Percentiles rank a stretch among this genome's conserved stretches.
These are phyloP conservation scores for Heteropelma amictum DNA, from an alignment of 2,888 invertebrate species.

Conservation along the genomic window DNA sequence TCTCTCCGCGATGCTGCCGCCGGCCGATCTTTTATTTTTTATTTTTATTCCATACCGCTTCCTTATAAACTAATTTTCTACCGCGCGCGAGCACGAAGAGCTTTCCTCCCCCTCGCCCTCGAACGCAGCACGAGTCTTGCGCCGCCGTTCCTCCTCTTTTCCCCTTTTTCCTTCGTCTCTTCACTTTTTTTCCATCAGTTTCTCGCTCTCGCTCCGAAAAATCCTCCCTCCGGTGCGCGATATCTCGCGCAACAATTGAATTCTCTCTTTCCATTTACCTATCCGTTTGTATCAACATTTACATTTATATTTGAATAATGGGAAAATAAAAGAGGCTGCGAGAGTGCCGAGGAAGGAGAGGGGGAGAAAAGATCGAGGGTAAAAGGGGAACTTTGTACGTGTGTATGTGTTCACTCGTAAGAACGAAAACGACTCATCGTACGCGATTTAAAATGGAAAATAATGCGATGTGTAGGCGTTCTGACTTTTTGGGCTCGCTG, in stretches of 20 bases:
- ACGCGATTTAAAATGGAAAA: neutral
- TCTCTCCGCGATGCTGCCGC: conserved; percentile 18
- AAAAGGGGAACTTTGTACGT: neutral
- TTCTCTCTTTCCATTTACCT: conserved; percentile 78
- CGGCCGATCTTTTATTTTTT: conserved; percentile 58
- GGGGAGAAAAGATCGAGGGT: conserved; percentile 5
- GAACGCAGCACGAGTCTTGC: conserved; percentile 34
- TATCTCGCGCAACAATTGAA: conserved; percentile 75
- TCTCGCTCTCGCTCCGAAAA: conserved; percentile 27
- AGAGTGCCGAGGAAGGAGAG: conserved; percentile 30
- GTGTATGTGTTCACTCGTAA: neutral
- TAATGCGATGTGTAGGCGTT: neutral
- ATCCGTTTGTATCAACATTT: conserved; percentile 79
- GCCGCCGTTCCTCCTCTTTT: conserved; percentile 13
- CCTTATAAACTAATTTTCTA: conserved; percentile 77
- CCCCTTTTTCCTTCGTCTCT: conserved; percentile 14
- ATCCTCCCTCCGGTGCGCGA: conserved; percentile 56
- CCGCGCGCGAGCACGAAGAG: conserved; percentile 58
- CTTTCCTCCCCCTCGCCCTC: conserved; percentile 44
- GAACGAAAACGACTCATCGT: conserved; percentile 2
- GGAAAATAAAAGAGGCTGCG: conserved; percentile 75
- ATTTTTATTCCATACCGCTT: too few species aligned
- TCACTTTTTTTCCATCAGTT: conserved; percentile 17
- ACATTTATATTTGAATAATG: conserved; percentile 79
- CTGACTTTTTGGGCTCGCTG: neutral